Base-by-base conservation (phyloP, 2,888 invertebrate species). In the Nomada flava region DNA sequence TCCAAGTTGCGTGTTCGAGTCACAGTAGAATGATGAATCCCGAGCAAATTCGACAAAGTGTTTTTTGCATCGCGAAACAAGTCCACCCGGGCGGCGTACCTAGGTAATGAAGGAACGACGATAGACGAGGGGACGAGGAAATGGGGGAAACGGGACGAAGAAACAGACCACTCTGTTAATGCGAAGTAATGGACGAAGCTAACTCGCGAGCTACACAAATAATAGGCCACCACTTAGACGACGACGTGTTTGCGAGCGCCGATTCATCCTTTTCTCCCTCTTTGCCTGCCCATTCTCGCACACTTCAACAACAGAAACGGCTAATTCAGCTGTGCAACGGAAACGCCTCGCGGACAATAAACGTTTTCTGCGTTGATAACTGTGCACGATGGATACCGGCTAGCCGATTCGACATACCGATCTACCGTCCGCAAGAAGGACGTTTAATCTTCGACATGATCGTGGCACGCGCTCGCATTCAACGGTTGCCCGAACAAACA, bases 171-270 rank as follows among this genome's bases (percentile, higher is more conserved):
- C 84, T 87, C 83, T 80, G 87, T 90, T 90, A 90, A 91, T 90
- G 88, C 88, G 90, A 89, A 89, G 90, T 90, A 91, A 91, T 85
- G 83, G 80, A 76, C 78, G 83, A 86, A 75, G 85, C 64, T 59
- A 62, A 81, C 72, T 83, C 73, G 85, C 87, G 89, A 88, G 88
- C 88, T 85, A 68, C 85, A 87, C 87, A 88, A 88, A 88, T 88
- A 88, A 85, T 82, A 85, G 86, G 79, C 83, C 72, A 80, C 83
- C 87, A 79, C 87, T 88, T 78, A 60, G 80, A 80, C 74, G 72
- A 75, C 74, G 78, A 80, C 79, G 88, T 75, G 80, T 85, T 80
- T 80, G 79, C 82, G 68, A 62, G 64, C 69, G 82, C 68, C 83
- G 76, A 88, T 86, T 89, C 79, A 68, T 83, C 76, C 79, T 85